Evolutionary conservation across 2,797 vertebrate genomes (phyloP).

Genomic region (Alectoris magna): DNA sequence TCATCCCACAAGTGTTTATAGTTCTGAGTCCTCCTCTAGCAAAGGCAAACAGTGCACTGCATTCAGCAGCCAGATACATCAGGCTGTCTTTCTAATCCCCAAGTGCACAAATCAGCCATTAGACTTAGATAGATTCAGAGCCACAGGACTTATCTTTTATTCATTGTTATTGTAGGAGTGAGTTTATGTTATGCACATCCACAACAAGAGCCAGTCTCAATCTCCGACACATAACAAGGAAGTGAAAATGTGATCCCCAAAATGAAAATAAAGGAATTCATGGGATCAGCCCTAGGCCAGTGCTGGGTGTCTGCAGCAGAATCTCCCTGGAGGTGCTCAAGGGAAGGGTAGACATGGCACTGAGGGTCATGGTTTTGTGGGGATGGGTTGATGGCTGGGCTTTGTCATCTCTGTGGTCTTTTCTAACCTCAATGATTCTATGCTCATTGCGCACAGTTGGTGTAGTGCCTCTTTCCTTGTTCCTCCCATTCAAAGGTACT

Average conservation of each 20-base stretch:
- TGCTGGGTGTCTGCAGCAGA: not conserved
- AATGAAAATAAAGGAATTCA: not conserved
- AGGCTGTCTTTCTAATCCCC: not conserved
- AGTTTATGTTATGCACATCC: not conserved
- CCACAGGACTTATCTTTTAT: not conserved
- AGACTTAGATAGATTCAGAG: not conserved
- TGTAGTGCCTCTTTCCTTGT: rapidly evolving
- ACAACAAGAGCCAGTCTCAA: not conserved
- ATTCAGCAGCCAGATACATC: not conserved
- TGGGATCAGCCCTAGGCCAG: not conserved
- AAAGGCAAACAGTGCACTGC: not conserved
- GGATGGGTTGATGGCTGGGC: no score
- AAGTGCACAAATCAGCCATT: not conserved
- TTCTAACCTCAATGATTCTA: no score
- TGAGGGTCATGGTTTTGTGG: no score
- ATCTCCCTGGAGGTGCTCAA: no score
- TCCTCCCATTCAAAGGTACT: not conserved
- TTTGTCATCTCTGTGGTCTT: no score
- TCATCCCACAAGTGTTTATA: not conserved
- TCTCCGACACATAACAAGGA: not conserved
- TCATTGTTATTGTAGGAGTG: not conserved
- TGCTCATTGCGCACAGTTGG: not conserved
- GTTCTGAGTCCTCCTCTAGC: not conserved
- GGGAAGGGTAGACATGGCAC: no score
- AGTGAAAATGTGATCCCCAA: not conserved